These are phyloP conservation scores for Eumaeus atala DNA, from an alignment of 1,140 invertebrate genomes.

Conservation along the genomic window DNA sequence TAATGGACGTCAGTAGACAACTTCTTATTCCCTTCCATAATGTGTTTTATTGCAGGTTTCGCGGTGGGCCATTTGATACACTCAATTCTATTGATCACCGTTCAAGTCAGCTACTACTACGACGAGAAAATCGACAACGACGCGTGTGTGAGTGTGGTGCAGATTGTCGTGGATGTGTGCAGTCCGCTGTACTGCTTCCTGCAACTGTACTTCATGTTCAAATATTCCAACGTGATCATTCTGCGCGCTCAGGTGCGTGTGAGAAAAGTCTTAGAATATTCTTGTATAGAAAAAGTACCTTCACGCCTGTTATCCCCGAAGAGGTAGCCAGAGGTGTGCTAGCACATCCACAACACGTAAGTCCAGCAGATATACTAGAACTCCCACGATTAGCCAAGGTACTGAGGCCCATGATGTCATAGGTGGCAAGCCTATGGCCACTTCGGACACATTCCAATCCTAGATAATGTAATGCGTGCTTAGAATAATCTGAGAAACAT, in stretches of 20 bases:
- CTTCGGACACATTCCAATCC: too few relatives aligned
- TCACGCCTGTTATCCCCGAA: too few relatives aligned
- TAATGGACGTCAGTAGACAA: too few relatives aligned
- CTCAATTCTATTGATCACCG: slow-evolving; percentile 77
- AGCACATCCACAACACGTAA: too few relatives aligned
- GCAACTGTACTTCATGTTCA: slow-evolving; percentile 84
- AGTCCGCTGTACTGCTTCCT: slow-evolving; percentile 82
- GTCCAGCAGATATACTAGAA: too few relatives aligned
- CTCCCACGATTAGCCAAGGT: too few relatives aligned
- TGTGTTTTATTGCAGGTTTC: slow-evolving; percentile 76
- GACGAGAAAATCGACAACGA: slow-evolving; percentile 59
- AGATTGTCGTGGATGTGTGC: slow-evolving; percentile 74
- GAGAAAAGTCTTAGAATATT: background rate
- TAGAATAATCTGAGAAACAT: too few relatives aligned
- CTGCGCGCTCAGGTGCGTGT: slow-evolving; percentile 44
- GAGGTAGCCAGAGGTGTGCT: too few relatives aligned
- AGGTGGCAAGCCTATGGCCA: too few relatives aligned
- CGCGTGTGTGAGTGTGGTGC: slow-evolving; percentile 45
- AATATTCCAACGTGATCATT: slow-evolving; percentile 83
- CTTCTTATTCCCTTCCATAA: background rate
- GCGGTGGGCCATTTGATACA: slow-evolving; percentile 84
- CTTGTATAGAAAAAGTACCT: background rate
- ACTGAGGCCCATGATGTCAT: too few relatives aligned
- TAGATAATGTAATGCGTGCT: too few relatives aligned
- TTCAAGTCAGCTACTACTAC: slow-evolving; percentile 76